phyloP scores from a whole-genome alignment of 2,113 vertebrate genomes.

The Aviceda subcristata region DNA sequence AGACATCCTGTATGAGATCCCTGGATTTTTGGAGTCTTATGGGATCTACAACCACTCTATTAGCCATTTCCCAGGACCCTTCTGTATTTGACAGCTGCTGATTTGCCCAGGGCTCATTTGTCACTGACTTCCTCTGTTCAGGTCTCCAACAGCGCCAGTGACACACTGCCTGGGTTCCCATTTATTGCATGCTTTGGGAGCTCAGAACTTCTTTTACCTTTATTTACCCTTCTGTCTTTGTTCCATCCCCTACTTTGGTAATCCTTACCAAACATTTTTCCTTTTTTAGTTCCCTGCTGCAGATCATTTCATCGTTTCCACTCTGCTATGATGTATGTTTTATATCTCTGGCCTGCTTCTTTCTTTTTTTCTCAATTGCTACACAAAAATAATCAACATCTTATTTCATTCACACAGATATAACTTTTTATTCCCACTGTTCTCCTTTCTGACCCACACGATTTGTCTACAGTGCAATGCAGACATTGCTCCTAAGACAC shows the following conservation, averaged over 20 bases:
- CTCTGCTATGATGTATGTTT: neutral
- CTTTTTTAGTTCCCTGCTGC: neutral
- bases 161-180: neutral
- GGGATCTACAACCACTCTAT: too few relatives aligned
- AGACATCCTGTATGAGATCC: neutral
- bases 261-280: conserved; percentile 29
- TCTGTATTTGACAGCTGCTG: neutral
- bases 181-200: neutral
- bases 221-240: neutral
- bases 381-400: neutral
- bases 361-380: neutral
- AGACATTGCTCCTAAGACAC: neutral
- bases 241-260: neutral
- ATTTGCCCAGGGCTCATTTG: neutral
- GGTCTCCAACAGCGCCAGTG: neutral
- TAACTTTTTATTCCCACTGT: neutral
- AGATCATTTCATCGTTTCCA: neutral
- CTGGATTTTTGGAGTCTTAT: neutral
- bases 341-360: neutral
- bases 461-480: neutral
- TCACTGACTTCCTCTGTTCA: neutral
- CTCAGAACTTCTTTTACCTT: neutral
- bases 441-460: neutral
- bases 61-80: neutral
- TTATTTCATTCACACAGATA: neutral